Evolutionary conservation across 2,888 invertebrate species (phyloP).

Genomic region (Azorinus chamasolen): DNA sequence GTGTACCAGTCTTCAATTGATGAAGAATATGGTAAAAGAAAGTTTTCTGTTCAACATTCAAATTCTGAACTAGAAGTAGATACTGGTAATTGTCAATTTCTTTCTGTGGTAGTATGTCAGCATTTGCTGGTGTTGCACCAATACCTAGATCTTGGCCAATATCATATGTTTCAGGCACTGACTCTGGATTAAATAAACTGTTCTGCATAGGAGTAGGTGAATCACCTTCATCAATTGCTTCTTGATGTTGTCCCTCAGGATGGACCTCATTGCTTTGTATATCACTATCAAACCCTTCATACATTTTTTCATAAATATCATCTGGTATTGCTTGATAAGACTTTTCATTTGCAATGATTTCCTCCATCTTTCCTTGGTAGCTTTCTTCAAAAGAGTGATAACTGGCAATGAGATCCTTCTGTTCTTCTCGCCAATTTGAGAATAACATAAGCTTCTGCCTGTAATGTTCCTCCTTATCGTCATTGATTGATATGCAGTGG

Average conservation of each 20-base stretch:
- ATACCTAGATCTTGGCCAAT: no score
- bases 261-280: background rate
- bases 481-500: slow-evolving; percentile 26
- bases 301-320: slow-evolving; percentile 14
- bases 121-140: no score
- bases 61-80: background rate
- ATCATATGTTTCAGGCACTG: no score
- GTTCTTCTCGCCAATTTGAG: slow-evolving; percentile 74
- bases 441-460: slow-evolving; percentile 69
- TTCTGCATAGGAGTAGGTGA: background rate
- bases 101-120: background rate
- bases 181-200: background rate
- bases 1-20: slow-evolving; percentile 1
- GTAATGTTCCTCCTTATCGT: slow-evolving; percentile 64
- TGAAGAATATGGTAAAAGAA: slow-evolving; percentile 24
- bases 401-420: slow-evolving; percentile 26
- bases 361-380: slow-evolving; percentile 7
- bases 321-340: background rate
- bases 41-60: slow-evolving; percentile 21
- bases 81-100: slow-evolving; percentile 19
- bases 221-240: slow-evolving; percentile 1
- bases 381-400: slow-evolving; percentile 36
- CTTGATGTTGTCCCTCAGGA: slow-evolving; percentile 2
- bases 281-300: background rate
- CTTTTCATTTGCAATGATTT: slow-evolving; percentile 8